phyloP scores from a whole-genome alignment of 30 jellyfish, hydroid and myxozoan species.

The Pelagia noctiluca region DNA sequence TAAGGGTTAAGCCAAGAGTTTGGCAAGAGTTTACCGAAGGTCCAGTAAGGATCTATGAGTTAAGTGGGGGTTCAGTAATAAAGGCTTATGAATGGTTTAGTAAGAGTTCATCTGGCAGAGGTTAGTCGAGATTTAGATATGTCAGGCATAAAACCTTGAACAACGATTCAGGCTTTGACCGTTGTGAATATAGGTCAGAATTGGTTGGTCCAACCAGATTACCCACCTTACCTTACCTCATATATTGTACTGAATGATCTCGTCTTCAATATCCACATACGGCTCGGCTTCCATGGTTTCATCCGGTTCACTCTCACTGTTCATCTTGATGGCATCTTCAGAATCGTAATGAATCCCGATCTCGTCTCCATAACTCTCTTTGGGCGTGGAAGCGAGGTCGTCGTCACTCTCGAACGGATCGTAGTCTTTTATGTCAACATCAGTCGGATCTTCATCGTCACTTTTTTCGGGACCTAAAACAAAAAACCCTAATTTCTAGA shows the following conservation, averaged over 20 bases:
- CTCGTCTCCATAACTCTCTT: conserved; percentile 31
- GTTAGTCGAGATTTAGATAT: too few species aligned
- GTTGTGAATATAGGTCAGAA: too few species aligned
- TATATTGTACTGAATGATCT: conserved; percentile 52
- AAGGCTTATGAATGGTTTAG: too few species aligned
- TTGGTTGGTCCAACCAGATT: not conserved
- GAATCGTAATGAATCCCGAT: conserved; percentile 20
- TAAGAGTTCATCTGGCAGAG: too few species aligned
- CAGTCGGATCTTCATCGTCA: conserved; percentile 16
- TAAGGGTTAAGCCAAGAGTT: too few species aligned
- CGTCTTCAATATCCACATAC: conserved; percentile 31
- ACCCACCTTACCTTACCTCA: not conserved
- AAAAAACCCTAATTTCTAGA: too few species aligned
- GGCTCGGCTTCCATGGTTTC: conserved; percentile 30
- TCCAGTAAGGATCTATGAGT: too few species aligned
- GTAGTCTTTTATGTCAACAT: conserved; percentile 36
- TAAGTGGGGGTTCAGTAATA: too few species aligned
- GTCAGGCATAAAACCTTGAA: too few species aligned
- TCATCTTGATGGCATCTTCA: conserved; percentile 33
- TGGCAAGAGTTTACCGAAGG: too few species aligned
- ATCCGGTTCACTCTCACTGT: conserved; percentile 41
- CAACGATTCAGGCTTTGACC: too few species aligned
- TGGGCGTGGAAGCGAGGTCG: conserved; percentile 19
- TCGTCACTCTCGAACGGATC: conserved; percentile 62
- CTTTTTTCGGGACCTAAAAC: conserved; percentile 11